phyloP scores from a whole-genome alignment of 30 jellyfish, hydroid and myxozoan genomes.

The Chrysaora quinquecirrha region DNA sequence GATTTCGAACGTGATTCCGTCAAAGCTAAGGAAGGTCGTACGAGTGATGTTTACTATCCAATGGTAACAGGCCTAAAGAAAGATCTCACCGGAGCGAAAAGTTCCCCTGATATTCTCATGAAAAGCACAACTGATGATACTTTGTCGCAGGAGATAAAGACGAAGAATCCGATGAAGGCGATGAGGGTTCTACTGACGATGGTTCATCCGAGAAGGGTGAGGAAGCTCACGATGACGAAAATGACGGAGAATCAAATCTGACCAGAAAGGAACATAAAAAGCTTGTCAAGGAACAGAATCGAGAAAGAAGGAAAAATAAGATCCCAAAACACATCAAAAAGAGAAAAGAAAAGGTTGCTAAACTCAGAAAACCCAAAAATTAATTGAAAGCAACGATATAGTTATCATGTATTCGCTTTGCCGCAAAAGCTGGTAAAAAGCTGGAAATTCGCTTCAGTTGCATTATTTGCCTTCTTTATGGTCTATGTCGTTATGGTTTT shows the following conservation, averaged over 20 bases:
- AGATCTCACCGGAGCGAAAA: conserved; percentile 88
- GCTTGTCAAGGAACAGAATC: conserved; percentile 90
- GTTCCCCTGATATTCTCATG: conserved; percentile 59
- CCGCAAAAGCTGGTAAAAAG: too few relatives aligned
- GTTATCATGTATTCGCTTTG: neutral
- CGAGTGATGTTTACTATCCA: conserved; percentile 78
- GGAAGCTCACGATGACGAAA: conserved; percentile 6
- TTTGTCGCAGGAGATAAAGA: conserved; percentile 1
- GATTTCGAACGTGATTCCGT: conserved; percentile 86
- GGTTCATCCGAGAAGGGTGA: neutral
- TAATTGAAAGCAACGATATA: neutral
- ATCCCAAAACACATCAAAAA: conserved; percentile 95
- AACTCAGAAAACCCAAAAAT: conserved; percentile 51
- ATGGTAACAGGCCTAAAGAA: conserved; percentile 87
- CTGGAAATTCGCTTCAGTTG: too few relatives aligned
- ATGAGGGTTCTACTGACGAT: conserved; percentile 1
- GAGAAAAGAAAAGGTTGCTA: conserved; percentile 75
- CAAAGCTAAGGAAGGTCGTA: conserved; percentile 69
- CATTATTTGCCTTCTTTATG: too few relatives aligned
- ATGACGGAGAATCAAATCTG: conserved; percentile 4
- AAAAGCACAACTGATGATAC: conserved; percentile 4
- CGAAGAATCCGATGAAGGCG: conserved; percentile 17
- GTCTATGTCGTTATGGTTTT: too few relatives aligned
- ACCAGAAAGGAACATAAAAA: conserved; percentile 85
- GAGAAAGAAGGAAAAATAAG: conserved; percentile 95